Evolutionary conservation across 2,888 invertebrate species (phyloP), one percentile per base, ranked within the genome.

Genomic region (Limenitis camilla): DNA sequence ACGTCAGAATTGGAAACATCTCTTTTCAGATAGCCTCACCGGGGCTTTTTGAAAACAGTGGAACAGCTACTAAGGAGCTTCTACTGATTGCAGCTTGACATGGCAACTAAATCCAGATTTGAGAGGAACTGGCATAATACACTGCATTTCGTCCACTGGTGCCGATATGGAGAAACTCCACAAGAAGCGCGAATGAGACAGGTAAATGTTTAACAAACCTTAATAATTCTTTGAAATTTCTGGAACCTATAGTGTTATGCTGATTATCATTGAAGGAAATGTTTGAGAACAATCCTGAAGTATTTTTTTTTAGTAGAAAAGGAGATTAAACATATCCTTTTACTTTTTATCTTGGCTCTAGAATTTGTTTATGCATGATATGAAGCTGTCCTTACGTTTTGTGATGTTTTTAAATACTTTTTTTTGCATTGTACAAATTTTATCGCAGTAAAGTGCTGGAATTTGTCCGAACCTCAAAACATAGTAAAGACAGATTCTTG

Each of bases 141-240:
- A 72, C 90, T 90, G 81, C 91, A 84, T 86, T 91, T 91, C 79
- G 89, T 90, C 62, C 90, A 91, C 75, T 92, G 92, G 91, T 92
- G 92, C 78, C 89, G 92, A 61, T 92, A 93, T 65, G 92, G 92
- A 53, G 90, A 90, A 74, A 89, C 91, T 45, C 91, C 90, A 67
- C 90, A 90, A 72, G 91, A 91, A 77, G 90, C 90, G 79, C 89
- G 91, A 71, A 90, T 90, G 81, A 89, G 91, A 87, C 91, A 92
- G 90, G 92, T 92, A 89, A 88, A 74, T 68, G 60, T 19, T 35
- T 9, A 41, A 46, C 27, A 33, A 6, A 33, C 10, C 35, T 10
- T 28, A 49, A 38, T 35, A 40, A 40, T 40, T 8, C 36, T 9
- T 46, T 36, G 30, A 49, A 49, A 32, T 31, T 11, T 40, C 28